Conservation (phyloP, 2,797 vertebrate species). For the Ptychadena robeensis region DNA sequence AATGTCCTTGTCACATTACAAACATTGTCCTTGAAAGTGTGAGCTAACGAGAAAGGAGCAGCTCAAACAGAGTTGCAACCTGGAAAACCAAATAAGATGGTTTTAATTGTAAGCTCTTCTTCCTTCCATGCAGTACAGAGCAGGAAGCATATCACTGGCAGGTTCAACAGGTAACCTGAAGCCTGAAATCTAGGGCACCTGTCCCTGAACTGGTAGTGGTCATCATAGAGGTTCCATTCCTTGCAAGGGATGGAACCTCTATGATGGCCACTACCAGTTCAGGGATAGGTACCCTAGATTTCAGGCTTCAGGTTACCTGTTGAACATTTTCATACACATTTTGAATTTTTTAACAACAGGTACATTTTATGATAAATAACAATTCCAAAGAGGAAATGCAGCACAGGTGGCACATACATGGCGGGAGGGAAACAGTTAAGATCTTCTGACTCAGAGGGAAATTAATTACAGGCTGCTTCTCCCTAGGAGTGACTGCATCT, state of each 20-base stretch:
- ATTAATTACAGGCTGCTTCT: not conserved
- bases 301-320: not conserved
- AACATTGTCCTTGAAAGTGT: no score
- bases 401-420: not conserved
- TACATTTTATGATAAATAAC: not conserved
- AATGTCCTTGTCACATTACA: no score
- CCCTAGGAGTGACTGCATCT: not conserved
- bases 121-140: no score
- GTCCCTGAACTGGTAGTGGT: not conserved
- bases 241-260: no score
- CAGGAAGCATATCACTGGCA: not conserved
- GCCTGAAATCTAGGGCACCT: no score
- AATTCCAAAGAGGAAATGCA: not conserved
- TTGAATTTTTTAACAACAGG: not conserved
- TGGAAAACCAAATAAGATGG: no score
- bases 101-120: no score
- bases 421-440: conserved; percentile 3
- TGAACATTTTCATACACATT: not conserved
- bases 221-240: no score
- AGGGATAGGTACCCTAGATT: no score
- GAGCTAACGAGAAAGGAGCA: no score
- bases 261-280: not conserved
- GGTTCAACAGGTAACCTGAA: not conserved
- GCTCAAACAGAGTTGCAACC: no score
- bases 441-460: not conserved